Base-by-base conservation (phyloP, 2,797 vertebrate species). In the Furcifer pardalis region DNA sequence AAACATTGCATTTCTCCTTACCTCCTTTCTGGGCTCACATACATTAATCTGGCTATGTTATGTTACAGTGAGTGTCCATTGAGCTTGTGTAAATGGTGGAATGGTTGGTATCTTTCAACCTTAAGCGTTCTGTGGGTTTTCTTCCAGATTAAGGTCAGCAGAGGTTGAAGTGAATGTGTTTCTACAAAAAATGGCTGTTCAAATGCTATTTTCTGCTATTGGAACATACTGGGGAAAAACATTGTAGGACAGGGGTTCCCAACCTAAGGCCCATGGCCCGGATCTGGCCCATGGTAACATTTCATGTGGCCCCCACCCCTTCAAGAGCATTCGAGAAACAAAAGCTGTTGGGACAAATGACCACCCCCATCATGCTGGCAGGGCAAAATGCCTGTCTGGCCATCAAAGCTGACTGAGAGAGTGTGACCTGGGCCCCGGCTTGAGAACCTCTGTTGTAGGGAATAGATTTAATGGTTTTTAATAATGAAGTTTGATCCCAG, bases 111-210 rank as follows among this genome's bases (percentile, higher is more conserved):
- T 27, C 7, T 89, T 27, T 86, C 62, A 60, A 59, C 74, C 8
- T 1, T 81, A 44, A 82, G 78, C 23, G 77, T 25, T 85, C 83
- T 13, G 1, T 81, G 69, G 37, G 27, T 65, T 88, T 91, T 68
- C 73, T 87, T 40, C 60, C 72, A 56, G 17, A n/a, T 65, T 19
- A 65, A 49, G 30, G 46, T 82, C 74, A 52, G 23, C 65, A 69
- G 35, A 42, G 46, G 30, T 60, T 62, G 42, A 17, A 49, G 19
- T 79, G 71, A 85, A 44, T 35, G n/a, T 63, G 27, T 56, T 63
- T 40, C 21, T 40, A 86, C 35, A 62, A 71, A 56, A 82, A 81
- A 63, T 62, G 12, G 5, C 59, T 13, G 44, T 40, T 63, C 13
- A 2, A 19, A 2, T 81, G 21, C 40, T 81, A 9, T 69, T 76